A percentile compares a stretch with the other conserved stretches of the same genome.
Conservation (phyloP, 2,888 invertebrate genomes). For the Andrena minutula region DNA sequence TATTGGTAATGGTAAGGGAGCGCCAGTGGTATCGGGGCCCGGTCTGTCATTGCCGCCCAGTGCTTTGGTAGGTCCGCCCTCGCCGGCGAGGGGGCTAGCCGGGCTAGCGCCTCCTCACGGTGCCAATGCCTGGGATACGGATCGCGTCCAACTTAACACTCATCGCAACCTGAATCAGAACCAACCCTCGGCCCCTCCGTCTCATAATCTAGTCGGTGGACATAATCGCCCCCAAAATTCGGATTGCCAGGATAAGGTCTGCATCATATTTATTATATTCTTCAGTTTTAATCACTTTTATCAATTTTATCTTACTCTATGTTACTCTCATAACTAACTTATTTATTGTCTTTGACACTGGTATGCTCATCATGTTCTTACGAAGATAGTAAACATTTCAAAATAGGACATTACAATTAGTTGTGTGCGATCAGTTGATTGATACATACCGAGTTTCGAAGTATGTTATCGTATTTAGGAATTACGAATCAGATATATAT, state of each 20-base stretch:
- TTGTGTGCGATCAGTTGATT: no score
- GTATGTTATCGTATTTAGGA: no score
- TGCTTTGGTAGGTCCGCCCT: constrained; percentile 85
- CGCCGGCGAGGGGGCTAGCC: constrained; percentile 87
- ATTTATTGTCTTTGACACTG: no score
- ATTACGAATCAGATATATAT: no score
- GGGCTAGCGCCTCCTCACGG: constrained; percentile 84
- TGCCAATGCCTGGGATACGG: constrained; percentile 85
- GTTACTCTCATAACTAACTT: no score
- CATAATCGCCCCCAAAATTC: constrained; percentile 77
- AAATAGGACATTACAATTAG: no score
- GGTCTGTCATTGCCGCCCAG: constrained; percentile 85
- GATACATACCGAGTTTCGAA: neutral
- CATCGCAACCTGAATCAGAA: constrained; percentile 81
- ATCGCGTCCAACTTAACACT: constrained; percentile 86
- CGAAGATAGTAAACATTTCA: no score
- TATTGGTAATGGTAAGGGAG: constrained; percentile 96
- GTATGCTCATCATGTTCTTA: no score
- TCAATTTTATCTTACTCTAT: constrained; percentile 21
- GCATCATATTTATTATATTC: constrained; percentile 15
- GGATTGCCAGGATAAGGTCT: constrained; percentile 80
- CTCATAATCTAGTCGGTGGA: constrained; percentile 81
- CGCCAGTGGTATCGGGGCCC: constrained; percentile 85
- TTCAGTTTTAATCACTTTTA: constrained; percentile 1
- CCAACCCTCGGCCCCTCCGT: constrained; percentile 78